Evolutionary conservation across 2,888 invertebrate species (phyloP), one percentile per base, ranked within the genome.

Genomic region (Rhagium mordax): DNA sequence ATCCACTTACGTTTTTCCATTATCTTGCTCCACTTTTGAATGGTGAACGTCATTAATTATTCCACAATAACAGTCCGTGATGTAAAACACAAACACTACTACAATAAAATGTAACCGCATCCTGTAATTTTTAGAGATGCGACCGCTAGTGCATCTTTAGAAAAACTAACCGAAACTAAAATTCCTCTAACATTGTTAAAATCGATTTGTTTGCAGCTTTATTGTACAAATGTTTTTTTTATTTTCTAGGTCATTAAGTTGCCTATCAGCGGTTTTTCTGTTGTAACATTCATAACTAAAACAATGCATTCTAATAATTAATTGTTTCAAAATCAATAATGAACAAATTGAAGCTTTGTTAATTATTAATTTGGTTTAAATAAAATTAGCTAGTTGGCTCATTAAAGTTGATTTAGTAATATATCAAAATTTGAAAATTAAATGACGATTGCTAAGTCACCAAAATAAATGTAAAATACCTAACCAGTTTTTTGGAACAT

Each of bases 201-300:
- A 59, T 8, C 8, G 59, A 13, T 33, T 3, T 10, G 16, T 6
- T 18, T 29, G 21, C 53, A 20, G 15, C 8, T 21, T n/a, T 10
- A 4, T 24, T 20, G 8, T 4, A n/a, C 55, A 0, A 15, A 1
- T 57, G 27, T 57, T 57, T 57, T 27, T n/a, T 24, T 6, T 53
- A 27, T n/a, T 57, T 57, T 57, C n/a, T 57, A 16, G 27, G 55
- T 57, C 55, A 57, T 27, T 24, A 57, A 16, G 27, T 57, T 29
- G 10, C 16, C 13, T 18, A 18, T 59, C 59, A 59, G 59, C 59
- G 33, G 10, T 59, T 57, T 59, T 53, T 33, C 55, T 57, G 55
- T 57, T 57, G 27, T 57, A 15, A 27, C 27, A 57, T 27, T 24
- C 15, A 21, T 18, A 21, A 13, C 1, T 20, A 51, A 51, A 51